phyloP scores from a whole-genome alignment of 2,888 invertebrate genomes.

The Griposia aprilina region DNA sequence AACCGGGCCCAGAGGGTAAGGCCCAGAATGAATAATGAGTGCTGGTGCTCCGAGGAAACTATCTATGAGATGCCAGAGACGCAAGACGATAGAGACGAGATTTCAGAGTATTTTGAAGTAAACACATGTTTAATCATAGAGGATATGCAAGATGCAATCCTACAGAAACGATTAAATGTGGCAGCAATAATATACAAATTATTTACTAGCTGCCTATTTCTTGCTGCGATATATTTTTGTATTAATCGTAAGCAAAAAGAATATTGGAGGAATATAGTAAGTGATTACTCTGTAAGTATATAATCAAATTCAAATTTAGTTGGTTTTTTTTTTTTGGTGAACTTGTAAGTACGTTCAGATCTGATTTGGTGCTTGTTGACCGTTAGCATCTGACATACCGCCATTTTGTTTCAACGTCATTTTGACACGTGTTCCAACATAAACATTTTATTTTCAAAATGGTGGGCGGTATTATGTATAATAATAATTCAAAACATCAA shows the following conservation, averaged over 20 bases:
- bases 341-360: too few species aligned
- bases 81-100: not conserved
- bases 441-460: too few species aligned
- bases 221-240: not conserved
- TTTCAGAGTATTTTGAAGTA: not conserved
- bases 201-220: not conserved
- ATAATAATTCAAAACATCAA: too few species aligned
- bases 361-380: not conserved
- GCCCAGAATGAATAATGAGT: not conserved
- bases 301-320: not conserved
- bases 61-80: constrained; percentile 4
- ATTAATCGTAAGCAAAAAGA: not conserved
- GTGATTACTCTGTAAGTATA: not conserved
- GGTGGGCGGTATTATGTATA: too few species aligned
- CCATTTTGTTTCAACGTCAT: too few species aligned
- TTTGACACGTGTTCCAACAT: too few species aligned
- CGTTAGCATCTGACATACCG: not conserved
- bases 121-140: not conserved
- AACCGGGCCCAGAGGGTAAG: not conserved
- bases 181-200: not conserved
- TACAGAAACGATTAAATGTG: not conserved
- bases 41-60: constrained; percentile 3
- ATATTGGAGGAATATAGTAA: not conserved
- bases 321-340: too few species aligned
- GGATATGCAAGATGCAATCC: not conserved